A percentile compares a stretch with the other conserved stretches of the same genome.
Conservation (phyloP, 2,888 invertebrate species). For the Beris chalybata region DNA sequence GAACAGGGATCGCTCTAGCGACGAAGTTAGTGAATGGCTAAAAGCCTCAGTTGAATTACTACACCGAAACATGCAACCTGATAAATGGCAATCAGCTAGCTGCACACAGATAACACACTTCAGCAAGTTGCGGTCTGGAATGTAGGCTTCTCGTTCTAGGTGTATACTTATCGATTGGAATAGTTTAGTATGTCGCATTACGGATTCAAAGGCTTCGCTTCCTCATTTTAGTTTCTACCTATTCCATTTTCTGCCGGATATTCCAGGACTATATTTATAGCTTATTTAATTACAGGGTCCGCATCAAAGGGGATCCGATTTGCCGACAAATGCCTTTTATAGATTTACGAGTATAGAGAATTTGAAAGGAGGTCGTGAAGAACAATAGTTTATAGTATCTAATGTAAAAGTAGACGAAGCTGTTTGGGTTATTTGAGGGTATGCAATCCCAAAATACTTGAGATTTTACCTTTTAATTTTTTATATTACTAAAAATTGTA, state of each 20-base stretch:
- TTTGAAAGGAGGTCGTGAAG: too few relatives aligned
- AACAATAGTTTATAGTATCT: too few relatives aligned
- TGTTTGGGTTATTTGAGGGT: too few relatives aligned
- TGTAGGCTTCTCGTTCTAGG: slow-evolving; percentile 10
- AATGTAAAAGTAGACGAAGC: too few relatives aligned
- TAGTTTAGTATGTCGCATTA: background rate
- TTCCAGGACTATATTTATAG: slow-evolving; percentile 1
- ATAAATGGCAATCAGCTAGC: slow-evolving; percentile 31
- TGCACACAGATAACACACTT: slow-evolving; percentile 15
- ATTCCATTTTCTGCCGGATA: too few relatives aligned
- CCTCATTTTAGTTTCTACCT: too few relatives aligned
- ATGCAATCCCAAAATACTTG: too few relatives aligned
- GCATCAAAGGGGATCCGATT: too few relatives aligned
- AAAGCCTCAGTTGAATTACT: slow-evolving; percentile 31
- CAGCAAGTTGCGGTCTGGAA: slow-evolving; percentile 8
- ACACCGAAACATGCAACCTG: slow-evolving; percentile 33
- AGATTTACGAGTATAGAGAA: too few relatives aligned
- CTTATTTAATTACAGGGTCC: slow-evolving; percentile 3
- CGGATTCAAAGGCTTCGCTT: background rate
- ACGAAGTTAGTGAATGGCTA: slow-evolving; percentile 20
- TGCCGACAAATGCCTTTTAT: too few relatives aligned
- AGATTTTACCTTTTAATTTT: too few relatives aligned
- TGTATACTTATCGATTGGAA: slow-evolving; percentile 8
- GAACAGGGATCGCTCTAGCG: slow-evolving; percentile 7
- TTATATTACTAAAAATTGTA: too few relatives aligned